These are phyloP conservation scores for Wasmannia auropunctata DNA, from an alignment of 1,140 invertebrate genomes.

Conservation along the genomic window DNA sequence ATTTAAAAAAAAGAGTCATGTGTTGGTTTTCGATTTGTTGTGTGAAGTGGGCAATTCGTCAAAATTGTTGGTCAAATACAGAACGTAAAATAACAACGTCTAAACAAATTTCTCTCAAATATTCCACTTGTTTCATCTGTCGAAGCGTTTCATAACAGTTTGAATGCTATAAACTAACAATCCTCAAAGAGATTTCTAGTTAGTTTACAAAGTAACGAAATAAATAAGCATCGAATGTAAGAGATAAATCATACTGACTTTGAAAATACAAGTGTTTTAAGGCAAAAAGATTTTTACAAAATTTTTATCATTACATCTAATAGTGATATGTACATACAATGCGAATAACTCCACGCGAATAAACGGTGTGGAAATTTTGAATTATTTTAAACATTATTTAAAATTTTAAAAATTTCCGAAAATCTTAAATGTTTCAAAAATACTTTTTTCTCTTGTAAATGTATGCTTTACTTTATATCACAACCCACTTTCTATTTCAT, in stretches of 20 bases:
- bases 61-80: constrained; percentile 44
- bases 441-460: background rate
- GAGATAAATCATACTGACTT: background rate
- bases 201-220: background rate
- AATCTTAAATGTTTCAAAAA: background rate
- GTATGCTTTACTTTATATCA: background rate
- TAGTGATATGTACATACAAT: no score
- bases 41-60: constrained; percentile 40
- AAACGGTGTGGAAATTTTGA: background rate
- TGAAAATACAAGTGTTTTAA: background rate
- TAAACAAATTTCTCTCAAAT: constrained; percentile 40
- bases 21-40: constrained; percentile 35
- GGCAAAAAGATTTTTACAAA: background rate
- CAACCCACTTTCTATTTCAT: background rate
- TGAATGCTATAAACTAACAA: constrained; percentile 15
- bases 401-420: background rate
- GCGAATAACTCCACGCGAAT: no score
- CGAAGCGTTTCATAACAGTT: constrained; percentile 14
- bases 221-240: background rate
- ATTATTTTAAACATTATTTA: background rate
- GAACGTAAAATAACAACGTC: constrained; percentile 39
- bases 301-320: background rate
- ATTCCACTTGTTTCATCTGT: background rate
- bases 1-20: constrained; percentile 17
- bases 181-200: background rate